phyloP scores from a whole-genome alignment of 2,888 invertebrate species.

The Volucella zonaria region DNA sequence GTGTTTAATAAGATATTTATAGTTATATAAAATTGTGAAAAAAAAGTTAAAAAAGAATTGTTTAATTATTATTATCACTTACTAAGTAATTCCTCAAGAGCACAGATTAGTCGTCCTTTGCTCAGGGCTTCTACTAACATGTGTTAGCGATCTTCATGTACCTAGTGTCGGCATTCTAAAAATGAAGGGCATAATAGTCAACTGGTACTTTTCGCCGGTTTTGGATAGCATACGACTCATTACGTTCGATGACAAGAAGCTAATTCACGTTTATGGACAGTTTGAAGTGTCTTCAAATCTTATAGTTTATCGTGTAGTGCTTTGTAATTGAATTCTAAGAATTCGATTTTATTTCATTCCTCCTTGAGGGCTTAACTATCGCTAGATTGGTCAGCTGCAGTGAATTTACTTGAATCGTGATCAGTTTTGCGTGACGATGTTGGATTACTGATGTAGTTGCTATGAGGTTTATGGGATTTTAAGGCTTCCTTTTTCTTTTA shows the following conservation, averaged over 20 bases:
- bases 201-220: conserved; percentile 82
- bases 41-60: conserved; percentile 65
- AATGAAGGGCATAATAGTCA: conserved; percentile 82
- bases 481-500: conserved; percentile 88
- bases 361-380: conserved; percentile 81
- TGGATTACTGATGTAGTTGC: conserved; percentile 75
- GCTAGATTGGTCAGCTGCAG: conserved; percentile 77
- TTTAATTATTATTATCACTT: conserved; percentile 81
- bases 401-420: conserved; percentile 80
- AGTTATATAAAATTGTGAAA: conserved; percentile 59
- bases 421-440: conserved; percentile 78
- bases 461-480: conserved; percentile 71
- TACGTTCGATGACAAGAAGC: conserved; percentile 82
- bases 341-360: conserved; percentile 86
- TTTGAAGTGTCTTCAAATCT: conserved; percentile 90
- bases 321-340: conserved; percentile 90
- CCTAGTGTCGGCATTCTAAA: conserved; percentile 82
- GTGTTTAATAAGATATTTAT: conserved; percentile 24
- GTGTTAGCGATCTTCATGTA: conserved; percentile 82
- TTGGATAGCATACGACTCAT: conserved; percentile 81
- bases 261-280: conserved; percentile 89
- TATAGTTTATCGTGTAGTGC: conserved; percentile 90
- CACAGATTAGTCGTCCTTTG: conserved; percentile 81
- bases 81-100: conserved; percentile 80
- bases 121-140: conserved; percentile 82